Base-by-base conservation (phyloP, 1,140 invertebrate genomes). In the Plodia interpunctella region DNA sequence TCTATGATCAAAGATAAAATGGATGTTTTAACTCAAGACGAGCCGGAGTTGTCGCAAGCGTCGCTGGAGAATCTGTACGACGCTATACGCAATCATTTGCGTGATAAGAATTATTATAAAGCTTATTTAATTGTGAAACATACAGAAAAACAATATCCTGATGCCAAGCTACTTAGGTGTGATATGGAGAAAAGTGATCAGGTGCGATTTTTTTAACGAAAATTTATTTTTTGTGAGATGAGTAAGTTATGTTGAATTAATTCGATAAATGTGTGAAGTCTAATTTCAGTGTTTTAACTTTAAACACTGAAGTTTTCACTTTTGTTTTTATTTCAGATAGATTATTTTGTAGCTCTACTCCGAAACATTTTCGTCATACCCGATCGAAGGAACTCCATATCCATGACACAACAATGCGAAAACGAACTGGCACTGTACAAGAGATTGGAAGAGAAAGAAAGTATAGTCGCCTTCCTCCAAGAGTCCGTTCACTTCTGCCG, bases 401-500 rank as follows among this genome's bases (percentile, higher is more conserved):
- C 72, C 1, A 28, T 75, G 21, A 79, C 74, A 1, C 72, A 84
- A 50, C 76, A 83, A 62, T 82, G 83, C 49, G 87, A 87, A 54
- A 84, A 85, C 62, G 87, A 90, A 30, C 51, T 86, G 17, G 87
- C 83, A 0, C 60, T 90, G 15, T 81, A 80, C 60, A 90, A 90
- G 62, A 66, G 75, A 49, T 15, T 88, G 11, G 87, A 90, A 61
- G 91, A 91, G 58, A 91, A 91, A 68, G 90, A 91, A 64, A 88
- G 81, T 55, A 90, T 91, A 8, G 86, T 92, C n/a, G 83, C 90
- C 53, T 91, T 90, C 54, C 88, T 93, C 0, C 87, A 95, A 91
- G 94, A 92, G 58, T 91, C 91, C 15, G 88, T 92, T 0, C 89
- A 91, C 35, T 97, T 97, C 82, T 92, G 94, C 0, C 86, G 90